Evolutionary conservation across 2,113 vertebrate species (phyloP).

Genomic region (Plotosus lineatus): DNA sequence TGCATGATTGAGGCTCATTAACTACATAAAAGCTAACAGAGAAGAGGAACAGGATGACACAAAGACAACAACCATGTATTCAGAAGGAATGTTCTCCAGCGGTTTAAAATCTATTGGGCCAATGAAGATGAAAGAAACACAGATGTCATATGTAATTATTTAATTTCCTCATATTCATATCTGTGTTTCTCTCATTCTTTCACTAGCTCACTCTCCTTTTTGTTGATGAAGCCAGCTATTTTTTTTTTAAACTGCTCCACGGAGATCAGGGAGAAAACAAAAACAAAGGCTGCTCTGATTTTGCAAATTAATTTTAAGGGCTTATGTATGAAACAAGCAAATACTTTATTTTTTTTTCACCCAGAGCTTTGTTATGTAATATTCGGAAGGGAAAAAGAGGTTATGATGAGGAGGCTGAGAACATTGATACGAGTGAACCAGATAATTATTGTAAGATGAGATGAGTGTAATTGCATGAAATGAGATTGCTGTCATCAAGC

Average conservation of each 20-base stretch:
- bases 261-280: conserved; percentile 39
- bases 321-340: conserved; percentile 51
- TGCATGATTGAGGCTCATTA: conserved; percentile 1
- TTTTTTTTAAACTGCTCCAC: conserved; percentile 41
- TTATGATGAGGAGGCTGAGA: conserved; percentile 19
- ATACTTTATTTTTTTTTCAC: conserved; percentile 54
- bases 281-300: conserved; percentile 57
- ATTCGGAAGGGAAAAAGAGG: conserved; percentile 4
- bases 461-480: conserved; percentile 33
- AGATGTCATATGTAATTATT: conserved; percentile 17
- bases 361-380: conserved; percentile 49
- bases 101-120: background rate
- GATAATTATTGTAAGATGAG: conserved; percentile 37
- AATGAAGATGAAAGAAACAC: background rate
- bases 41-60: background rate
- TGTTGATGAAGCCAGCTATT: conserved; percentile 32
- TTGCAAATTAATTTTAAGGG: conserved; percentile 56
- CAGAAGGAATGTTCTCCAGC: background rate
- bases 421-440: conserved; percentile 32
- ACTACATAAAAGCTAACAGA: background rate
- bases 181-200: conserved; percentile 1
- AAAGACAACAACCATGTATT: background rate
- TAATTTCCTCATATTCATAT: conserved; percentile 24
- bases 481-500: conserved; percentile 2
- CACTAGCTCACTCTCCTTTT: background rate